These are phyloP conservation scores for Trachops cirrhosus DNA, from an alignment of 2,797 vertebrate species.

Conservation along the genomic window DNA sequence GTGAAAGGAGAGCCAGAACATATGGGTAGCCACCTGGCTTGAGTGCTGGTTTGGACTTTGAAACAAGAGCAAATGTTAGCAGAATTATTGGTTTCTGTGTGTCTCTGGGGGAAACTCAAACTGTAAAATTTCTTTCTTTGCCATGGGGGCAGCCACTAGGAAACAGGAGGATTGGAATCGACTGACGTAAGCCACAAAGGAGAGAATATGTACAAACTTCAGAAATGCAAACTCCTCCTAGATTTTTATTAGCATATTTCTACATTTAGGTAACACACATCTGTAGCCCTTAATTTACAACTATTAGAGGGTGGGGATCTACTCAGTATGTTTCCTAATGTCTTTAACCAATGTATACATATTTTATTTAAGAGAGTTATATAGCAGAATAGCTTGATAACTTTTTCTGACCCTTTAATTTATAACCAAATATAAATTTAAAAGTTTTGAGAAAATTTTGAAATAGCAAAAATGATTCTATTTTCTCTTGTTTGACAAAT, in stretches of 20 bases:
- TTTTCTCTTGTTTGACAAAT: not conserved
- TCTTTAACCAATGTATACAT: not conserved
- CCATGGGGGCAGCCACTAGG: not conserved
- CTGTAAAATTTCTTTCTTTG: constrained; percentile 5
- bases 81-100: not conserved
- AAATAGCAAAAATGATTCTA: rapidly evolving
- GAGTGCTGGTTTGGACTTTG: not conserved
- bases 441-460: not conserved
- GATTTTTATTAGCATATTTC: not conserved
- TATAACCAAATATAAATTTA: rapidly evolving
- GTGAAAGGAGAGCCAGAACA: not conserved
- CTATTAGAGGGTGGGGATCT: rapidly evolving
- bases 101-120: not conserved
- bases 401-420: not conserved
- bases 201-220: not conserved
- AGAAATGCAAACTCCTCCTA: not conserved
- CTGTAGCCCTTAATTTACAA: not conserved
- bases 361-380: not conserved
- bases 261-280: not conserved
- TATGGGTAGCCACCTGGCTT: not conserved
- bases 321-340: not conserved
- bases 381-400: rapidly evolving
- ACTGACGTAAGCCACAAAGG: not conserved
- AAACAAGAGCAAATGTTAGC: not conserved
- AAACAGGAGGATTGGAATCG: not conserved